Evolutionary conservation across 2,888 invertebrate species (phyloP).

Genomic region (Melikaiella ostensackeni): DNA sequence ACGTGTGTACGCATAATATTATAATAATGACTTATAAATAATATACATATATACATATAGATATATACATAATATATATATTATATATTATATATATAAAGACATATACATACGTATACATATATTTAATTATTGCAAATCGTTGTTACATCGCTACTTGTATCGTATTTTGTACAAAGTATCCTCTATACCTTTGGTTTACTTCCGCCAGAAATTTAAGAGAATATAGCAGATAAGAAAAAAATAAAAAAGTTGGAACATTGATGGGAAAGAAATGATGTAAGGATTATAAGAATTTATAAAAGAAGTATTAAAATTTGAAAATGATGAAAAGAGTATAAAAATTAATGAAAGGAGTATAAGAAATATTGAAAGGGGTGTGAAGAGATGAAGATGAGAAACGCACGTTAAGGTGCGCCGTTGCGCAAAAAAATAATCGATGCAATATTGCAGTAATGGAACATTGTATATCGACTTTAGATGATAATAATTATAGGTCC

Average conservation of each 20-base stretch:
- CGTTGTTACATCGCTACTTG: constrained; percentile 76
- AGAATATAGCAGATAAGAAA: constrained; percentile 46
- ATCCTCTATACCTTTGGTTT: constrained; percentile 69
- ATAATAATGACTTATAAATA: constrained; percentile 57
- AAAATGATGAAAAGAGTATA: constrained; percentile 36
- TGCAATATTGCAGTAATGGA: constrained; percentile 35
- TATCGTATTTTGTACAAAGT: constrained; percentile 77
- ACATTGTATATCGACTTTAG: constrained; percentile 37
- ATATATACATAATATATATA: constrained; percentile 58
- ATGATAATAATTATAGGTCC: constrained; percentile 30
- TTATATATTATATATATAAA: constrained; percentile 55
- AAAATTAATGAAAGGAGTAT: constrained; percentile 29
- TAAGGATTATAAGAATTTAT: constrained; percentile 46
- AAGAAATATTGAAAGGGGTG: constrained; percentile 24
- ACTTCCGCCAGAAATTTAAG: constrained; percentile 66
- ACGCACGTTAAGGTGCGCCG: constrained; percentile 6
- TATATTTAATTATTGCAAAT: constrained; percentile 76
- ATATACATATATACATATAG: constrained; percentile 47
- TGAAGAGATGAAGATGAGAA: constrained; percentile 9
- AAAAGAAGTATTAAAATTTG: constrained; percentile 36
- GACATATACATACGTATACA: constrained; percentile 63
- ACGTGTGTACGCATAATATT: constrained; percentile 57
- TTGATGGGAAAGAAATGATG: constrained; percentile 45
- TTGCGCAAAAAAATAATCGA: constrained; percentile 30
- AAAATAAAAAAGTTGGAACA: constrained; percentile 41